Base-by-base conservation (phyloP, 2,888 invertebrate species). In the Phortica okadai region DNA sequence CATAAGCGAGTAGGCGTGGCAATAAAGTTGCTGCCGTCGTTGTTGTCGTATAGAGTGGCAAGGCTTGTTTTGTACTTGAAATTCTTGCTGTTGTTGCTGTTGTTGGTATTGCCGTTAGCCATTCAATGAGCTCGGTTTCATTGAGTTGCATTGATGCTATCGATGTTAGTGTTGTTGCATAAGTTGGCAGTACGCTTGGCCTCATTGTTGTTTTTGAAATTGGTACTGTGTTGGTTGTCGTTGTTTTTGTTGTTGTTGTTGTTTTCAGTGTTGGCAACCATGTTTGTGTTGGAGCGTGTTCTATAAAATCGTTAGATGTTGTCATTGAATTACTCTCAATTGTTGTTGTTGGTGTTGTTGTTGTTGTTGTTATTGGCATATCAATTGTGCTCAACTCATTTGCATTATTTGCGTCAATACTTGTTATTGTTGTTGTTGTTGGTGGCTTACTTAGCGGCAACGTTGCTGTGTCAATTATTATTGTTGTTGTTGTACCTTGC, bases 181-280 rank as follows among this genome's bases (percentile, higher is more conserved):
- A n/a, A n/a, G 77, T 70, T 59, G 54, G 21, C 11, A 33, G 42
- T 8, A 62, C 21, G 21, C 21, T 21, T 21, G 21, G 21, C 21
- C 21, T 21, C 21, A 21, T 21, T 21, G 21, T 21, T 21, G 21
- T 21, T 21, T 21, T 21, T 21, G 21, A 21, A 21, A 21, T 21
- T 74, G 78, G 56, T 67, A 78, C 44, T 75, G 76, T 69, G 79
- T 73, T 58, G 74, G 74, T 73, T 69, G 72, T 72, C 45, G 73
- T 75, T 69, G 81, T 56, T 67, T 50, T 59, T 45, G 75, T 58
- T 67, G 69, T 44, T 69, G 59, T 33, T 56, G 58, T 54, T 62
- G 16, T 56, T 74, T 21, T 64, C 7, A 5, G 11, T 70, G 45
- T 10, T 16, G 25, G 44, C 3, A 21, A 67, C 33, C 14, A 14